Base-by-base conservation (phyloP, 2,888 invertebrate species). In the Vanessa cardui region DNA sequence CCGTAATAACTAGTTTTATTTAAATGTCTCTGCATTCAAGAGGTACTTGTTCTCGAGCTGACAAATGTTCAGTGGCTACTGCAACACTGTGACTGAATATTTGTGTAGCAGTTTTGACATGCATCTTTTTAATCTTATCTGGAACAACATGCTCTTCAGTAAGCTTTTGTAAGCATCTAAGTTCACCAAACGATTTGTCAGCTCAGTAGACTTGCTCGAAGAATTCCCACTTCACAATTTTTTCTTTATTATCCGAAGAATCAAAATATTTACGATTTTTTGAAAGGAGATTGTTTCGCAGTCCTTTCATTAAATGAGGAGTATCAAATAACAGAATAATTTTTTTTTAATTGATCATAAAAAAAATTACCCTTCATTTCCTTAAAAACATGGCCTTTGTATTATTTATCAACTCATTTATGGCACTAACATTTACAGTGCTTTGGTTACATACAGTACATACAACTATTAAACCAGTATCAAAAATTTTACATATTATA, bases 181-280 rank as follows among this genome's bases (percentile, higher is more conserved):
- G 59, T 18, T 78, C 77, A 15, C 76, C 74, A 66, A 56, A 74
- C 2, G 72, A 69, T 52, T 75, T 75, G 47, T 77, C 76, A 1
- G 74, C 75, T 6, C 45, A 66, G 65, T 77, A 75, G 1, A 76
- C 6, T 52, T 39, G 60, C 66, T 76, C 58, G 7, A 69, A 75
- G 62, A 74, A 76, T n/a, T 76, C 69, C 77, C 75, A 78, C 59
- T 78, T 78, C 0, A 76, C 46, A 33, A 59, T 50, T 70, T 79
- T 76, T 59, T 63, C 50, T 63, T 72, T 60, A 52, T 15, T 71
- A 45, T 45, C 45, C 16, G 6, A 45, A 45, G 45, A 45, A 45
- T 45, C 45, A 45, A 45, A 45, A 45, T 45, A 45, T 45, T 45
- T 45, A 45, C 9, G 45, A 45, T 45, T 45, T 45, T 45, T 45